Evolutionary conservation across 2,888 invertebrate species (phyloP).

Genomic region (Hybos culiciformis): DNA sequence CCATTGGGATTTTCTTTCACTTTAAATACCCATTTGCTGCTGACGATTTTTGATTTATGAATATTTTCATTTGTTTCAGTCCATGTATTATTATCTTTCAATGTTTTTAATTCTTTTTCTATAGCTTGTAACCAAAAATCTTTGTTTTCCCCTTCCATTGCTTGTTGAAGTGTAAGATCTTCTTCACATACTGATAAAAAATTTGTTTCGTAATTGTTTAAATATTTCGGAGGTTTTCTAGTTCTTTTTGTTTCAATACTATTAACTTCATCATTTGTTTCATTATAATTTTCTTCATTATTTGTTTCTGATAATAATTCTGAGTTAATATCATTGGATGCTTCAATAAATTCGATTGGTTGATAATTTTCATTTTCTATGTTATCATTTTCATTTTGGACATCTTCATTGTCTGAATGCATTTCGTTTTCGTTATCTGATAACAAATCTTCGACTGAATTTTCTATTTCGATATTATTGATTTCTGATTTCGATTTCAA

Average conservation of each 20-base stretch:
- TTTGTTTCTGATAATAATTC: too few relatives aligned
- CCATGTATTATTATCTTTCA: background rate
- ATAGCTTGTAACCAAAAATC: background rate
- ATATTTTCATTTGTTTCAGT: too few relatives aligned
- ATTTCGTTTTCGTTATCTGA: background rate
- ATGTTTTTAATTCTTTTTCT: background rate
- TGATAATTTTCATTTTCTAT: too few relatives aligned
- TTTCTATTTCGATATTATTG: too few relatives aligned
- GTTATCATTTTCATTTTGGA: too few relatives aligned
- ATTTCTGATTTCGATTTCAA: too few relatives aligned
- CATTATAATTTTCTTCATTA: background rate
- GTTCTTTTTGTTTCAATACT: background rate
- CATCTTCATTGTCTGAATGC: too few relatives aligned
- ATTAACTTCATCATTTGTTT: background rate
- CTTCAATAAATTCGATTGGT: too few relatives aligned
- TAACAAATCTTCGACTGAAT: background rate
- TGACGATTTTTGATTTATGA: slow-evolving; percentile 3
- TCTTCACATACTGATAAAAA: background rate
- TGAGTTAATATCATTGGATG: too few relatives aligned
- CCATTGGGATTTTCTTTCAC: slow-evolving; percentile 15
- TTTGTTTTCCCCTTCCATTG: background rate
- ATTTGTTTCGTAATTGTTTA: background rate
- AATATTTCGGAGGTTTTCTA: background rate
- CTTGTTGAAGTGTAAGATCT: background rate
- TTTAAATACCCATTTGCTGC: slow-evolving; percentile 18